Conservation (phyloP, 2,888 invertebrate genomes). For the Adineta ricciae region DNA sequence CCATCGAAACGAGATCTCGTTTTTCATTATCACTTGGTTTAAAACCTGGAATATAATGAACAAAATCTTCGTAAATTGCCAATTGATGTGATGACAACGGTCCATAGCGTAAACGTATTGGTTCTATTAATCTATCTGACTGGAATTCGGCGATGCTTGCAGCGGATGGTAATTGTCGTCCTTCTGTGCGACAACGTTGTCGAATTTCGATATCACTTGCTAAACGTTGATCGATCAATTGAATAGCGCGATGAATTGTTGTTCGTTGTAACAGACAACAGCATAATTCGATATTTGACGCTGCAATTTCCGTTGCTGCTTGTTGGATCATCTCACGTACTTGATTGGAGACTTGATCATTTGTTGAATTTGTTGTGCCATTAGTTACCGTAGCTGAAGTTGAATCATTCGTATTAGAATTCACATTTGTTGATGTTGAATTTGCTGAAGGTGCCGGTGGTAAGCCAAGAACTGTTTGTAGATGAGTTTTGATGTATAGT, state of each 20-base stretch:
- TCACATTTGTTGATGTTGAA: not conserved
- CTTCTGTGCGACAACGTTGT: constrained; percentile 65
- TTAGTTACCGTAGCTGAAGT: not conserved
- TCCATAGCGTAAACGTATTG: constrained; percentile 60
- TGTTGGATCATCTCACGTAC: constrained; percentile 68
- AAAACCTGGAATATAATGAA: constrained; percentile 88
- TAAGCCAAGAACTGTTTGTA: constrained; percentile 51
- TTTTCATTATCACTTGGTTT: constrained; percentile 65
- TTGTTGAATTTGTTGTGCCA: not conserved
- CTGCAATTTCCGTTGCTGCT: constrained; percentile 73
- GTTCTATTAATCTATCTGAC: constrained; percentile 83
- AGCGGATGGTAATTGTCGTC: constrained; percentile 55
- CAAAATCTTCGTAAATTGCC: constrained; percentile 92
- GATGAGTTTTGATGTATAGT: constrained; percentile 71
- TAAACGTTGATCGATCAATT: constrained; percentile 67
- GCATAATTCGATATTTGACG: constrained; percentile 89
- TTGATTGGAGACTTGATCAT: constrained; percentile 12
- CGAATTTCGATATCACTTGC: constrained; percentile 25
- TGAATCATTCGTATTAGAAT: not conserved
- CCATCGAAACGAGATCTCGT: constrained; percentile 11
- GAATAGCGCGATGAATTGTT: constrained; percentile 87
- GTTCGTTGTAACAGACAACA: constrained; percentile 96
- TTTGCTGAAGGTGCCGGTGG: not conserved
- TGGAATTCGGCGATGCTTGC: constrained; percentile 52
- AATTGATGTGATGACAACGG: constrained; percentile 60